Percentiles rank a stretch among this genome's conserved stretches.
phyloP scores from a whole-genome alignment of 1,140 invertebrate genomes.

The Scylla paramamosain region DNA sequence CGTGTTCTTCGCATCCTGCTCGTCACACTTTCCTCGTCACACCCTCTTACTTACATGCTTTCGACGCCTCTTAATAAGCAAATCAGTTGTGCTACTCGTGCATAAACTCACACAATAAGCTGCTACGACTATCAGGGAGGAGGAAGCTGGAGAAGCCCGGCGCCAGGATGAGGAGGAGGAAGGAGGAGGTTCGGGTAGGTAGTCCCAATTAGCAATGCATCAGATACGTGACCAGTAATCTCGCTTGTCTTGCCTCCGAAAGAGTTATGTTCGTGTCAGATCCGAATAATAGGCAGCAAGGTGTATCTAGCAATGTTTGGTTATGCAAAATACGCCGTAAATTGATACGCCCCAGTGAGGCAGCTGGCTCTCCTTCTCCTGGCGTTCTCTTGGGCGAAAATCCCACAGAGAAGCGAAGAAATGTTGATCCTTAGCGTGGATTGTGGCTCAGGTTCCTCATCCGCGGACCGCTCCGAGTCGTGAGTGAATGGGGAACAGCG shows the following conservation, averaged over 20 bases:
- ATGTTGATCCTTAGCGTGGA: background rate
- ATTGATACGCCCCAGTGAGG: constrained; percentile 12
- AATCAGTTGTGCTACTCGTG: background rate
- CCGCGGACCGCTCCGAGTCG: background rate
- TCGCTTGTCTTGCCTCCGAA: constrained; percentile 30
- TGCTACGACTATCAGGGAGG: background rate
- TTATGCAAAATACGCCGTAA: constrained; percentile 58
- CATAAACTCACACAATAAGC: background rate
- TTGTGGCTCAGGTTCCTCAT: background rate
- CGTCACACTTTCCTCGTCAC: background rate
- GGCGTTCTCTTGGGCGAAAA: background rate
- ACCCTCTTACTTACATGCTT: background rate
- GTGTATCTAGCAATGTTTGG: constrained; percentile 31
- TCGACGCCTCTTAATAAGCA: background rate
- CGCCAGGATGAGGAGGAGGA: background rate
- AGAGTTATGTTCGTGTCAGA: constrained; percentile 45
- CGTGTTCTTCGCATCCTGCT: background rate
- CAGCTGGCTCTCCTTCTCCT: background rate
- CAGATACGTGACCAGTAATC: constrained; percentile 33
- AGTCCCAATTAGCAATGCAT: constrained; percentile 11
- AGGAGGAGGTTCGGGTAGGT: background rate
- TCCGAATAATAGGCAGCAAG: constrained; percentile 47
- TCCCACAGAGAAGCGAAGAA: background rate
- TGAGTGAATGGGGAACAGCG: constrained; percentile 45
- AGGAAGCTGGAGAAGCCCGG: background rate